A percentile compares a stretch with the other conserved stretches of the same genome.
phyloP scores from a whole-genome alignment of 1,140 invertebrate species.

The Musca domestica region DNA sequence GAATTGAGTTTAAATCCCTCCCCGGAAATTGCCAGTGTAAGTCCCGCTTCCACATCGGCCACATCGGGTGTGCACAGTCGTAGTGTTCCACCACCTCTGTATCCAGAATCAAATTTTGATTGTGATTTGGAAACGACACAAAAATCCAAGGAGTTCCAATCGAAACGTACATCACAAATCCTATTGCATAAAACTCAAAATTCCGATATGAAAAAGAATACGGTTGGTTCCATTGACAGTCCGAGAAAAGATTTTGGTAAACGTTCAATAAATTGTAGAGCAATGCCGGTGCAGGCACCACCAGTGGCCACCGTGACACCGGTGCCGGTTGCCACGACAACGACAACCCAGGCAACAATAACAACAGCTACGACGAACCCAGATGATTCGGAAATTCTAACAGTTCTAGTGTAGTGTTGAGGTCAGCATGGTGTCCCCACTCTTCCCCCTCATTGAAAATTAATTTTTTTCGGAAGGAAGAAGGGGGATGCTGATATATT shows the following conservation, averaged over 20 bases:
- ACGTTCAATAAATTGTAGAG: slow-evolving; percentile 56
- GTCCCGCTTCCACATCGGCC: slow-evolving; percentile 50
- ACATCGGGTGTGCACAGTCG: slow-evolving; percentile 62
- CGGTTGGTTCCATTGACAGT: slow-evolving; percentile 69
- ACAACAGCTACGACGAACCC: background rate
- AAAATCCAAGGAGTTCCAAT: slow-evolving; percentile 28
- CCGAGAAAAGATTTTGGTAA: slow-evolving; percentile 77
- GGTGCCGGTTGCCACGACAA: background rate
- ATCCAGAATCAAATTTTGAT: slow-evolving; percentile 56
- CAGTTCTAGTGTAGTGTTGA: slow-evolving; percentile 57
- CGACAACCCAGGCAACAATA: background rate
- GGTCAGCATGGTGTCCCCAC: background rate
- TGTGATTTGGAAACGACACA: slow-evolving; percentile 41
- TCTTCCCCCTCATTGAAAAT: background rate
- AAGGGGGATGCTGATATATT: background rate
- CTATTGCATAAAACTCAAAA: slow-evolving; percentile 72
- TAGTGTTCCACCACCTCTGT: slow-evolving; percentile 54
- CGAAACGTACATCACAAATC: slow-evolving; percentile 60
- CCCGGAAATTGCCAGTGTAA: slow-evolving; percentile 53
- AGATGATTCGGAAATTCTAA: slow-evolving; percentile 57
- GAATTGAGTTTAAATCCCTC: slow-evolving; percentile 58
- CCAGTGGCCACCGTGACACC: slow-evolving; percentile 33
- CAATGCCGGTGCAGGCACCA: slow-evolving; percentile 44
- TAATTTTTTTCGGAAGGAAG: too few species aligned
- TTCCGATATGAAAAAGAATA: slow-evolving; percentile 75